A percentile compares a stretch with the other conserved stretches of the same genome.
Evolutionary conservation across 2,113 vertebrate species (phyloP).

Genomic region (Psittacus erithacus): DNA sequence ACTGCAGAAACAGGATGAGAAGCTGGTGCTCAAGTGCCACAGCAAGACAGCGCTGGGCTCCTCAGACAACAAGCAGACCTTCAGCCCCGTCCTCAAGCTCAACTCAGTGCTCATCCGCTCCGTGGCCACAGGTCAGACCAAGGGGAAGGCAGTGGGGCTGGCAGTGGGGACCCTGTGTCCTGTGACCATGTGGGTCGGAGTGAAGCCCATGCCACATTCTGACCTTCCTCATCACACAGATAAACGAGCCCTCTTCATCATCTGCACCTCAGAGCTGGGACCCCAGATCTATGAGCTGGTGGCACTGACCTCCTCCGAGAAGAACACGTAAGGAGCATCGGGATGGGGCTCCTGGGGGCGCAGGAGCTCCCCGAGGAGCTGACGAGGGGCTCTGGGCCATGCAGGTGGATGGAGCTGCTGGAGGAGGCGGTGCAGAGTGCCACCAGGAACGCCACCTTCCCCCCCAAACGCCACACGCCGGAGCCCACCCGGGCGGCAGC

Average conservation of each 20-base stretch:
- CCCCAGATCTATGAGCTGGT: conserved; percentile 94
- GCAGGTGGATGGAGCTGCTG: conserved; percentile 80
- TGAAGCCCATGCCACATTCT: neutral
- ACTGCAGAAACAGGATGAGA: conserved; percentile 89
- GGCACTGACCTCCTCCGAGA: conserved; percentile 84
- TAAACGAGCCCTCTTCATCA: conserved; percentile 91
- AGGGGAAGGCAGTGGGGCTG: neutral
- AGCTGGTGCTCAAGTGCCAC: conserved; percentile 87
- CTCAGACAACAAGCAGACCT: conserved; percentile 85
- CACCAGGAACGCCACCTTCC: conserved; percentile 10
- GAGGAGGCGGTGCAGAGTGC: conserved; percentile 65
- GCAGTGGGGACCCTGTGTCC: neutral
- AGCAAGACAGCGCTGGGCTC: conserved; percentile 64
- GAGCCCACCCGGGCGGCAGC: neutral
- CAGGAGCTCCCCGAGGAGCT: rapidly evolving
- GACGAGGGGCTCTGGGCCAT: rapidly evolving
- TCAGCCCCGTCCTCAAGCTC: conserved; percentile 89
- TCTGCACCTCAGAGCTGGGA: conserved; percentile 89
- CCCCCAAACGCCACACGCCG: neutral
- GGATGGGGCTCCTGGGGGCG: neutral
- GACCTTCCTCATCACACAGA: conserved; percentile 64
- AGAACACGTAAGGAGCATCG: conserved; percentile 81
- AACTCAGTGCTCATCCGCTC: conserved; percentile 86
- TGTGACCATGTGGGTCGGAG: neutral
- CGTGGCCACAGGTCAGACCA: conserved; percentile 84